Conservation (phyloP, 1,140 invertebrate genomes). For the Sesamia nonagrioides region DNA sequence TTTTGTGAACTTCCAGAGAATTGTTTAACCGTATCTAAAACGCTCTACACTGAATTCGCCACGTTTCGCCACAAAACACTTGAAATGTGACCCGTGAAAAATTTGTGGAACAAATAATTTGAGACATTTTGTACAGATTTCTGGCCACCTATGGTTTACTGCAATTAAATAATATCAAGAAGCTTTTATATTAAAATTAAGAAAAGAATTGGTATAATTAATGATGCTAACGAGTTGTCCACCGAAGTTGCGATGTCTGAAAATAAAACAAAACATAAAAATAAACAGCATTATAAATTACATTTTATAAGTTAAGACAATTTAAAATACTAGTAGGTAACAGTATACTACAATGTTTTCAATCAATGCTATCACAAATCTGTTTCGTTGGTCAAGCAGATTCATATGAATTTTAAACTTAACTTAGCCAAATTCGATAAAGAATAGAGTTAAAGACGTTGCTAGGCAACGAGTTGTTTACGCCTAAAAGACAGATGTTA, state of each 20-base stretch:
- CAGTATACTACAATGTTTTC: no score
- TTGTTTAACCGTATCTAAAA: constrained; percentile 54
- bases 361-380: no score
- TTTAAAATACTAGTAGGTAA: no score
- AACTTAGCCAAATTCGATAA: no score
- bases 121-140: constrained; percentile 26
- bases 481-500: no score
- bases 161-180: not conserved
- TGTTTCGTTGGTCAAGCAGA: not conserved
- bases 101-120: constrained; percentile 44
- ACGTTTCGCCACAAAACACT: constrained; percentile 45
- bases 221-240: constrained; percentile 20
- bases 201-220: constrained; percentile 35
- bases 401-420: no score
- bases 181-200: constrained; percentile 39
- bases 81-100: constrained; percentile 48
- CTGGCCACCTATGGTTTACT: not conserved
- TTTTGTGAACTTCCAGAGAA: constrained; percentile 50
- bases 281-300: no score
- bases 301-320: no score
- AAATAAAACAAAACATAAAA: constrained; percentile 6
- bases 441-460: no score
- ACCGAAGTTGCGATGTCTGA: constrained; percentile 30
- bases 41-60: constrained; percentile 37
- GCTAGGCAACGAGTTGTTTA: no score